phyloP scores from a whole-genome alignment of 2,113 vertebrate species.

The Petroica traversi region DNA sequence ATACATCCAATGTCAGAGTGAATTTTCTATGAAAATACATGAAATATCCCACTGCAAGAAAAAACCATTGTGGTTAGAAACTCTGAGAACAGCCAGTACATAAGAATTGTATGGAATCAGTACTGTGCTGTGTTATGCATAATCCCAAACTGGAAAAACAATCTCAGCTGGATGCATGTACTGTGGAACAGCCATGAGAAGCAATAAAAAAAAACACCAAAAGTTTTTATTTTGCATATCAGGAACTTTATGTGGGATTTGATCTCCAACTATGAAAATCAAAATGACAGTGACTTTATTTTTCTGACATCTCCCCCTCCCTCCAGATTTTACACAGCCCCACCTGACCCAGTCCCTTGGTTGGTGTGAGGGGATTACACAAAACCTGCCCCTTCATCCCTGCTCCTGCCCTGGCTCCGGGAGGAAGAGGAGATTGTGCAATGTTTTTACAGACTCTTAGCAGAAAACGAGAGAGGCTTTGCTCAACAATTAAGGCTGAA shows the following conservation, averaged over 20 bases:
- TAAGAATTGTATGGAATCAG: background rate
- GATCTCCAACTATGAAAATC: background rate
- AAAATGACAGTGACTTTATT: background rate
- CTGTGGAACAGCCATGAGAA: background rate
- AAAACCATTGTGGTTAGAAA: background rate
- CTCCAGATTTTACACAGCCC: background rate
- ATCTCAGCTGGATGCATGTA: rapidly evolving
- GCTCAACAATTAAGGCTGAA: background rate
- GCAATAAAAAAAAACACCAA: rapidly evolving
- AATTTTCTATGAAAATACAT: background rate
- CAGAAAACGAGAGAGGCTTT: background rate
- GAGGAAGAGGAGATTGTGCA: background rate
- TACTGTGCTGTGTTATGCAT: background rate
- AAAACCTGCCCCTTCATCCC: background rate
- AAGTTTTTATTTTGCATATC: background rate
- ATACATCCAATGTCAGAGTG: background rate
- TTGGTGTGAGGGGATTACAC: rapidly evolving
- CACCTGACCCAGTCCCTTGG: background rate
- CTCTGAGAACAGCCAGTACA: background rate
- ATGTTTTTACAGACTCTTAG: background rate
- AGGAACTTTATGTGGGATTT: background rate
- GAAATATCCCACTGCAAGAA: background rate
- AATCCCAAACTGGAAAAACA: background rate
- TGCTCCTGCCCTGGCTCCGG: rapidly evolving
- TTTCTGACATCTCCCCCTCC: background rate